A percentile compares a stretch with the other conserved stretches of the same genome.
phyloP scores from a whole-genome alignment of 2,113 vertebrate genomes.

The Chauna torquata region DNA sequence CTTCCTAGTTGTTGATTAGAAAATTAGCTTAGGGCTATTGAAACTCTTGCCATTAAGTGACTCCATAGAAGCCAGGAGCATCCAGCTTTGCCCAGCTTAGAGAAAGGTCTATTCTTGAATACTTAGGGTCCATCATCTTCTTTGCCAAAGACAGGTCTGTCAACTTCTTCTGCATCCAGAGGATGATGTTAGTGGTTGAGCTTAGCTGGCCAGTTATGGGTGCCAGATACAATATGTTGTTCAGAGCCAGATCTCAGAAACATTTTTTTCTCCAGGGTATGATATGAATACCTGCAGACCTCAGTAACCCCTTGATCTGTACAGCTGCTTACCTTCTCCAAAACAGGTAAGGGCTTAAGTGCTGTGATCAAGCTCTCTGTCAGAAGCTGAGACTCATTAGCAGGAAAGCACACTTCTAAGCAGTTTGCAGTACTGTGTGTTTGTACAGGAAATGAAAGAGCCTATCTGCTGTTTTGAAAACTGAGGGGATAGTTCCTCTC shows the following conservation, averaged over 20 bases:
- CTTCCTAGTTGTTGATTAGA: background rate
- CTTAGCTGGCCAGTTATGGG: background rate
- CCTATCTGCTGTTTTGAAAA: background rate
- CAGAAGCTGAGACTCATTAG: background rate
- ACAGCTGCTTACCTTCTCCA: background rate
- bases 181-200: background rate
- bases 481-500: background rate
- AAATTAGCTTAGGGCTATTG: background rate
- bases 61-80: background rate
- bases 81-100: background rate
- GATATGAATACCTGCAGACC: background rate
- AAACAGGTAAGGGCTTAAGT: background rate
- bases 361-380: background rate
- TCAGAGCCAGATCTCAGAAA: background rate
- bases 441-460: background rate
- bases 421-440: background rate
- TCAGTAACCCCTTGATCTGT: background rate
- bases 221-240: background rate
- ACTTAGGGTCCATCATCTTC: fast-evolving
- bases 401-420: background rate
- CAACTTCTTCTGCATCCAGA: background rate
- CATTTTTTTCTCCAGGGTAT: background rate
- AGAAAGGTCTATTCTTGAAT: background rate
- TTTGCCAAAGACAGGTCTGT: background rate
- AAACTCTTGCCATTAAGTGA: background rate